Evolutionary conservation across 2,797 vertebrate genomes (phyloP).

Genomic region (Agapornis canus): DNA sequence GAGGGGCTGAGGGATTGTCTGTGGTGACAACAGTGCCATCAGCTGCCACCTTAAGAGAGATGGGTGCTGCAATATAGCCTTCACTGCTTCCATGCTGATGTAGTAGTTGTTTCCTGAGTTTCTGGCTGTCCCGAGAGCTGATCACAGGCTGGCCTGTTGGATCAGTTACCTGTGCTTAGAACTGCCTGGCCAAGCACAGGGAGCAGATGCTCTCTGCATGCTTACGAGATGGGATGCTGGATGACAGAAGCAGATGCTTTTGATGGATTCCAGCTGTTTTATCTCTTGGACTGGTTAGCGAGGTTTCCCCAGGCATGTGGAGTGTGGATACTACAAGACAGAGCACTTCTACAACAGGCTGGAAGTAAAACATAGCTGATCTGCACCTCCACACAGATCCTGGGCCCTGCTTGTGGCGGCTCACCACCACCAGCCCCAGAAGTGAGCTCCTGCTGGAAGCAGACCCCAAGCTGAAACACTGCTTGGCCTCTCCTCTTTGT

Average conservation of each 20-base stretch:
- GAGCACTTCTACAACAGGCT: neutral
- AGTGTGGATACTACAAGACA: neutral
- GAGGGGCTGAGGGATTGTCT: neutral
- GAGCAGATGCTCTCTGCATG: neutral
- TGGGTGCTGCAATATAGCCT: neutral
- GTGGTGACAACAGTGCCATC: neutral
- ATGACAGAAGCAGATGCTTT: neutral
- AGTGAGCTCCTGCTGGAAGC: neutral
- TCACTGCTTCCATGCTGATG: neutral
- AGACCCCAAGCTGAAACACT: neutral
- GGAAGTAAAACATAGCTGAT: neutral
- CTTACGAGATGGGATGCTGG: neutral
- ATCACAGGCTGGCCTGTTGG: neutral
- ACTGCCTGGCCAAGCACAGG: neutral
- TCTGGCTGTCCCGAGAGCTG: rapidly evolving
- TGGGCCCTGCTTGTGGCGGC: neutral
- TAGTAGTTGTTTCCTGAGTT: neutral
- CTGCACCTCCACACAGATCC: neutral
- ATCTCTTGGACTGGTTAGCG: neutral
- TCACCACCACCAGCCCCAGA: neutral
- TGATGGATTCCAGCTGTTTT: neutral
- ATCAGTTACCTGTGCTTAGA: neutral
- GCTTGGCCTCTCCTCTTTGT: neutral
- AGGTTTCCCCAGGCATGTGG: neutral
- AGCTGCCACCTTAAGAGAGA: neutral